Percentiles rank a stretch among this genome's conserved stretches.
These are phyloP conservation scores for Leptarthrus brevirostris DNA, from an alignment of 2,888 invertebrate genomes.

Conservation along the genomic window DNA sequence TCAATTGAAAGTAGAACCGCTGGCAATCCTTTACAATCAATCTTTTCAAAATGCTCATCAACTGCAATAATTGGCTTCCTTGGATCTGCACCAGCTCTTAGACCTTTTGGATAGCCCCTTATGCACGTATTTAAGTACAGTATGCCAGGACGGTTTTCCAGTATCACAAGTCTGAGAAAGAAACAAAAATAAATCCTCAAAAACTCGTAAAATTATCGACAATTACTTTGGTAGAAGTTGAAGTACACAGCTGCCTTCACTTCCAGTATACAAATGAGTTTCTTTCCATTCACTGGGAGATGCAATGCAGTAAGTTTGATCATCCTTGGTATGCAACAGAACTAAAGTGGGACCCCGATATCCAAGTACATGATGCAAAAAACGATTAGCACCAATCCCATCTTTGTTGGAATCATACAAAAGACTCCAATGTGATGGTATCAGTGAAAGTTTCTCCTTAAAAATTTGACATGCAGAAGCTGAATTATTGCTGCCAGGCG, in stretches of 20 bases:
- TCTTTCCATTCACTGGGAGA: constrained; percentile 87
- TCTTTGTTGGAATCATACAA: constrained; percentile 87
- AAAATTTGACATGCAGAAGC: constrained; percentile 68
- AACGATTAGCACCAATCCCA: constrained; percentile 89
- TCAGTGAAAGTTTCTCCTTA: constrained; percentile 74
- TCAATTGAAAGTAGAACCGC: constrained; percentile 74
- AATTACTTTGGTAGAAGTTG: constrained; percentile 78
- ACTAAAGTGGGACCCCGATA: constrained; percentile 74
- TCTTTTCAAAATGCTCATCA: constrained; percentile 79
- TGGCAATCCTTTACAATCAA: constrained; percentile 76
- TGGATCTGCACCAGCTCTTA: constrained; percentile 85
- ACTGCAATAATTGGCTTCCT: constrained; percentile 79
- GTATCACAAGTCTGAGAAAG: constrained; percentile 68
- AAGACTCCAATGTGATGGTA: constrained; percentile 85
- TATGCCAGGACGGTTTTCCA: constrained; percentile 78
- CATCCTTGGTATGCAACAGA: constrained; percentile 71
- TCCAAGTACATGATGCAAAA: constrained; percentile 84
- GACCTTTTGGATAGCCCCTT: constrained; percentile 85
- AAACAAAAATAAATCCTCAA: neutral
- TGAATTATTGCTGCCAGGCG: constrained; percentile 58
- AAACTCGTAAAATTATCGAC: too few relatives aligned
- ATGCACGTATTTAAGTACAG: constrained; percentile 86
- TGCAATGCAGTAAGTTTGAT: constrained; percentile 80
- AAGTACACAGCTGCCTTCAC: constrained; percentile 80
- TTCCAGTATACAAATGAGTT: constrained; percentile 85